A percentile compares a stretch with the other conserved stretches of the same genome.
phyloP scores from a whole-genome alignment of 2,113 vertebrate species.

The Anguilla rostrata region DNA sequence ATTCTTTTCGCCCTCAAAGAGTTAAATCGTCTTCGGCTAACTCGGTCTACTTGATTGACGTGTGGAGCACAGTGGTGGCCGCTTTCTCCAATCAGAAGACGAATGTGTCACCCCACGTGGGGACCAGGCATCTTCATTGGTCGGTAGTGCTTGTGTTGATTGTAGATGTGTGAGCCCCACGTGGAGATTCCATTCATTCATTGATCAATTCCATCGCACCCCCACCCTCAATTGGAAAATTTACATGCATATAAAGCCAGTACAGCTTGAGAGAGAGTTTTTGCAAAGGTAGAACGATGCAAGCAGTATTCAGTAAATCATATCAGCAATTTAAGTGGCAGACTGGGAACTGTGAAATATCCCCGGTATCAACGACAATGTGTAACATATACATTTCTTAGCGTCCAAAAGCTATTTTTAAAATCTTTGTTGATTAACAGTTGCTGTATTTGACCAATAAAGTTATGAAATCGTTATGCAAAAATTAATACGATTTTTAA shows the following conservation, averaged over 20 bases:
- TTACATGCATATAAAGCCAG: constrained; percentile 39
- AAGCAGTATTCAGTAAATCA: not conserved
- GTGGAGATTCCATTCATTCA: constrained; percentile 80
- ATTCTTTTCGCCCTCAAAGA: constrained; percentile 53
- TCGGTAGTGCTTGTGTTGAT: constrained; percentile 58
- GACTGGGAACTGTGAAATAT: not conserved
- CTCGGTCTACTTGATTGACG: constrained; percentile 66
- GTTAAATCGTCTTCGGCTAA: constrained; percentile 60
- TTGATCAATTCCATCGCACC: constrained; percentile 59
- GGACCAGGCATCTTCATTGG: constrained; percentile 57
- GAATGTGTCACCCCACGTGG: constrained; percentile 68
- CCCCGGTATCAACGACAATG: not conserved
- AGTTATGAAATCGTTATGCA: not conserved
- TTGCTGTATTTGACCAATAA: not conserved
- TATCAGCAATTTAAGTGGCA: not conserved
- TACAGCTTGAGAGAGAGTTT: constrained; percentile 20
- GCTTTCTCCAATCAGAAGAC: constrained; percentile 60
- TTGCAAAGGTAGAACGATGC: not conserved
- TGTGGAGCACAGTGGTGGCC: constrained; percentile 42
- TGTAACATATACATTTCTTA: not conserved
- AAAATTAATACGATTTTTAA: not conserved
- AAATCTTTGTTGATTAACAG: not conserved
- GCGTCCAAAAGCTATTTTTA: not conserved
- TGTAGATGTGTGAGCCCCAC: constrained; percentile 71
- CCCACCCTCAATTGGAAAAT: constrained; percentile 39